Evolutionary conservation across 2,888 invertebrate species (phyloP), one percentile per base, ranked within the genome.

Genomic region (Limnephilus rhombicus): DNA sequence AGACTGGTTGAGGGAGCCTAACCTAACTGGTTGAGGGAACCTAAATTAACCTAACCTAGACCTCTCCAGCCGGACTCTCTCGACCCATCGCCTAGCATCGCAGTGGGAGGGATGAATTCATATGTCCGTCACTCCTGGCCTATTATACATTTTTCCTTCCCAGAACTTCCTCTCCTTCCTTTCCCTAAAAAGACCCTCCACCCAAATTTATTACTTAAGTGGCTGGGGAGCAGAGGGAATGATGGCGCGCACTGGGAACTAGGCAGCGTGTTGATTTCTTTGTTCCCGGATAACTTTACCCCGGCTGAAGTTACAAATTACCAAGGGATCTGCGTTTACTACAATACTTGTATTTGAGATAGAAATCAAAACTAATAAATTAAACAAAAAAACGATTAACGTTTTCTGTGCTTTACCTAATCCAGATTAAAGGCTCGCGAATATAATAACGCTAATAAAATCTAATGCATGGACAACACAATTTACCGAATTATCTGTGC

Each of bases 301-400:
- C 37, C 37, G 37, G 37, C 80, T 88, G n/a, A 80, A 88, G 88
- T 80, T 88, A 80, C 80, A 88, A 88, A 88, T 89, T 89, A 80
- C 24, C 88, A 24, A 15, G 37, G 80, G 80, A 89, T 89, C n/a
- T 89, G 80, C 3, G 68, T 87, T 87, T 80, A 31, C 88, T 34
- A 18, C 7, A 85, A 86, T 86, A 86, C 85, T n/a, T 4, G 88
- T 80, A 80, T 12, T 80, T 80, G 88, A 89, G 88, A 80, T 80
- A 34, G 88, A 80, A 89, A 80, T 89, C 88, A 80, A 37, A 80
- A 80, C 18, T n/a, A 24, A 68, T 89, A 89, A 80, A 88, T 88
- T 88, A 80, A 88, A 88, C 18, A 13, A 80, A 80, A 80, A 49
- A 68, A 68, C 88, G 37, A 34, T 88, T 80, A 37, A 37, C 9